Evolutionary conservation across 2,888 invertebrate genomes (phyloP).

Genomic region (Eledone cirrhosa): DNA sequence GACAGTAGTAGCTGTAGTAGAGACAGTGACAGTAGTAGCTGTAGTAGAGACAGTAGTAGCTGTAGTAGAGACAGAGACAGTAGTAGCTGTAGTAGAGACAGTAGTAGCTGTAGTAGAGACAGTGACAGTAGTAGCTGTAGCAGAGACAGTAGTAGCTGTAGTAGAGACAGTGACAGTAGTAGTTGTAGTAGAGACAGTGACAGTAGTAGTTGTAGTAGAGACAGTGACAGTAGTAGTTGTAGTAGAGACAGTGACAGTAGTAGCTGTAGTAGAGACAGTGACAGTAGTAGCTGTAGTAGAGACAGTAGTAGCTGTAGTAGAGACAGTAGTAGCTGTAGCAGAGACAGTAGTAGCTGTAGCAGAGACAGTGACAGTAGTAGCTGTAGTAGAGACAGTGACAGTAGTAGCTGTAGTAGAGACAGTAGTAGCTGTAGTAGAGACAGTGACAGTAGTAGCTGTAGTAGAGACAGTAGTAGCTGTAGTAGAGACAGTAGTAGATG

Average conservation of each 20-base stretch:
- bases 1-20: background rate
- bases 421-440: constrained; percentile 15
- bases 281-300: background rate
- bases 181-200: background rate
- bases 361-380: too few relatives aligned
- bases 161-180: background rate
- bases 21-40: background rate
- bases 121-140: constrained; percentile 11
- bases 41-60: constrained; percentile 10
- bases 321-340: too few relatives aligned
- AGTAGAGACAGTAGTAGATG: background rate
- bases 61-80: too few relatives aligned
- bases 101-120: constrained; percentile 12
- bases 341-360: too few relatives aligned
- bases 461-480: background rate
- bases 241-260: background rate
- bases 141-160: too few relatives aligned
- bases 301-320: constrained; percentile 4
- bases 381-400: background rate
- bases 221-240: background rate
- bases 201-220: background rate
- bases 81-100: background rate
- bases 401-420: constrained; percentile 15
- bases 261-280: background rate
- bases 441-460: constrained; percentile 13